Conservation (phyloP, 1,140 invertebrate species). For the Dolichoris vasculosae region DNA sequence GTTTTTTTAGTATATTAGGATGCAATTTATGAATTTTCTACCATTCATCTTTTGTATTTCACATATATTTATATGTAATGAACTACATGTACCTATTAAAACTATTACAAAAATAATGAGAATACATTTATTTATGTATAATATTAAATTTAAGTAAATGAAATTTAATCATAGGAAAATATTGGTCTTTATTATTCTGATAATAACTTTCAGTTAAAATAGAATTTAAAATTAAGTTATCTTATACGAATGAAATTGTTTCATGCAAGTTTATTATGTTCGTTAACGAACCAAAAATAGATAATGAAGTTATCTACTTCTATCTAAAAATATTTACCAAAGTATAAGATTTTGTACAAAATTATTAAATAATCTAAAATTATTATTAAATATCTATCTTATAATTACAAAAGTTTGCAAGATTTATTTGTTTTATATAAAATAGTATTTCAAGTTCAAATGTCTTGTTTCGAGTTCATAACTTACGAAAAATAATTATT, state of each 20-base stretch:
- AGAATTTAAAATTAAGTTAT: slow-evolving; percentile 29
- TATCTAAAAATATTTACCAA: neutral
- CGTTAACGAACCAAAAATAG: neutral
- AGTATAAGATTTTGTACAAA: neutral
- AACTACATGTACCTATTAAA: neutral
- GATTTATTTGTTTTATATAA: too few species aligned
- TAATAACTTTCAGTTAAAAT: neutral
- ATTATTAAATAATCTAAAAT: neutral
- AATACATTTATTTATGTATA: neutral
- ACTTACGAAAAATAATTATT: too few species aligned
- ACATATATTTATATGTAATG: neutral
- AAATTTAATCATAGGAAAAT: neutral
- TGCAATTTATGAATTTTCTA: too few species aligned
- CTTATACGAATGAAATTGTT: slow-evolving; percentile 18
- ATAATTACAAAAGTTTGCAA: too few species aligned
- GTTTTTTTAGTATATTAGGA: too few species aligned
- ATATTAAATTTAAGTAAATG: neutral
- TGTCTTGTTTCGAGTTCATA: too few species aligned
- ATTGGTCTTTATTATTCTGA: neutral
- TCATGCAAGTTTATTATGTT: slow-evolving; percentile 23
- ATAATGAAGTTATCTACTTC: slow-evolving; percentile 17
- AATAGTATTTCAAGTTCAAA: too few species aligned
- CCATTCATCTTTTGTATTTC: too few species aligned
- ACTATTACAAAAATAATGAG: neutral
- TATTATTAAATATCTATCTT: too few species aligned